phyloP scores from a whole-genome alignment of 2,797 vertebrate species.

The Lacerta bilineata region DNA sequence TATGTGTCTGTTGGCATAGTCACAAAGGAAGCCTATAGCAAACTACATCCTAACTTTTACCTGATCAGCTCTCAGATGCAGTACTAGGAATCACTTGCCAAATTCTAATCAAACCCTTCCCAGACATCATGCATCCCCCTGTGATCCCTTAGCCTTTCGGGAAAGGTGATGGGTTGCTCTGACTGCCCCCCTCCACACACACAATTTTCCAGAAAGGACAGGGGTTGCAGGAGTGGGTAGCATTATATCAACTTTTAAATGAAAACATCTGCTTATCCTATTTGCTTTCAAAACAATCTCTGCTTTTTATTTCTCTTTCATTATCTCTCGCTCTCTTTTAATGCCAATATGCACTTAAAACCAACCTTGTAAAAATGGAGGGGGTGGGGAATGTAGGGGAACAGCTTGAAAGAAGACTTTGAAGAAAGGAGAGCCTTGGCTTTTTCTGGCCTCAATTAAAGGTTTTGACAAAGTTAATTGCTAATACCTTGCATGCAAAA shows the following conservation, averaged over 20 bases:
- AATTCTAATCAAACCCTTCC: background rate
- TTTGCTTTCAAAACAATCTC: constrained; percentile 32
- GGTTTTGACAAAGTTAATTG: constrained; percentile 44
- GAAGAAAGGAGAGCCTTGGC: background rate
- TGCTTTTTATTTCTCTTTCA: constrained; percentile 57
- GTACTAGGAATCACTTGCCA: no score
- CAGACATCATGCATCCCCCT: background rate
- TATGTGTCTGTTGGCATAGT: background rate
- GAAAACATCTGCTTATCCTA: constrained; percentile 44
- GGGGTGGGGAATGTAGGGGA: constrained; percentile 42
- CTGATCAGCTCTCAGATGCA: background rate
- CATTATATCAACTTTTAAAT: background rate
- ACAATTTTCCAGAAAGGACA: background rate
- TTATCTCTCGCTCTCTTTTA: constrained; percentile 25
- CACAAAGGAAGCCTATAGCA: background rate
- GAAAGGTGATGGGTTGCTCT: background rate
- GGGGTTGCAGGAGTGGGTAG: background rate
- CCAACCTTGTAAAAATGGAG: constrained; percentile 45
- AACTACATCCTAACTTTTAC: background rate
- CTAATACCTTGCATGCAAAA: constrained; percentile 54
- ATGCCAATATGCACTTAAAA: constrained; percentile 45
- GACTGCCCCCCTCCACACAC: background rate
- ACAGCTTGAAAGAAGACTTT: constrained; percentile 52
- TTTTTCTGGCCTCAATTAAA: constrained; percentile 27
- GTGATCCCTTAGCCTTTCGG: background rate